Percentiles rank a stretch among this genome's conserved stretches.
These are phyloP conservation scores for Thumatha senex DNA, from an alignment of 2,888 invertebrate genomes.

Conservation along the genomic window DNA sequence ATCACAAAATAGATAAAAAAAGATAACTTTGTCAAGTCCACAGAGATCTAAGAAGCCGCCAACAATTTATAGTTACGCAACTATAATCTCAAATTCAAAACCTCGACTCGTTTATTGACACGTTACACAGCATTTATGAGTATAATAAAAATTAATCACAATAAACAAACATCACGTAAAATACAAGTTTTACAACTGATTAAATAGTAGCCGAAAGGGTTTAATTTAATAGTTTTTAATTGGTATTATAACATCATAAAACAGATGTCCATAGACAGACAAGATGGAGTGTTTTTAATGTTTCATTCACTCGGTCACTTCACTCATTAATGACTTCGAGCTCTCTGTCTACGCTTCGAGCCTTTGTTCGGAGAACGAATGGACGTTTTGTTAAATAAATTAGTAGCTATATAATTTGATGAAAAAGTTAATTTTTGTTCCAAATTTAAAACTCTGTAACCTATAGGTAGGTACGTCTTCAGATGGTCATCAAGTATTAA, in stretches of 20 bases:
- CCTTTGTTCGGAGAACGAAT: constrained; percentile 18
- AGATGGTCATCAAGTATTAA: no score
- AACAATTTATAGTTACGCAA: constrained; percentile 30
- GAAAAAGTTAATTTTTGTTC: no score
- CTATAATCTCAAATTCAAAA: constrained; percentile 32
- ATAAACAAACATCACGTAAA: constrained; percentile 76
- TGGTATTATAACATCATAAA: constrained; percentile 77
- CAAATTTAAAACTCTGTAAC: no score
- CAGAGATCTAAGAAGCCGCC: constrained; percentile 20
- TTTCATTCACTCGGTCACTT: constrained; percentile 68
- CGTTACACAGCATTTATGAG: constrained; percentile 54
- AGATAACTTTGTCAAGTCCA: constrained; percentile 8
- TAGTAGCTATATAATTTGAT: not conserved
- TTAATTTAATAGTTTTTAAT: constrained; percentile 81
- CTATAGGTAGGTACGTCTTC: no score
- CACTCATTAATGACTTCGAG: constrained; percentile 52
- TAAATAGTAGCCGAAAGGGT: constrained; percentile 73
- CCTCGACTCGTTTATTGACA: constrained; percentile 49
- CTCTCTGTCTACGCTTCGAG: no score
- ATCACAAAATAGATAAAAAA: not conserved
- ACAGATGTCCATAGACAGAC: constrained; percentile 73
- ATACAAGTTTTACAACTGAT: constrained; percentile 63
- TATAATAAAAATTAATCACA: constrained; percentile 71
- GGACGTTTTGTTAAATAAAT: not conserved
- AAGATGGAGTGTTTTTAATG: constrained; percentile 73